Evolutionary conservation across 2,113 vertebrate species (phyloP).

Genomic region (Scalopus aquaticus): DNA sequence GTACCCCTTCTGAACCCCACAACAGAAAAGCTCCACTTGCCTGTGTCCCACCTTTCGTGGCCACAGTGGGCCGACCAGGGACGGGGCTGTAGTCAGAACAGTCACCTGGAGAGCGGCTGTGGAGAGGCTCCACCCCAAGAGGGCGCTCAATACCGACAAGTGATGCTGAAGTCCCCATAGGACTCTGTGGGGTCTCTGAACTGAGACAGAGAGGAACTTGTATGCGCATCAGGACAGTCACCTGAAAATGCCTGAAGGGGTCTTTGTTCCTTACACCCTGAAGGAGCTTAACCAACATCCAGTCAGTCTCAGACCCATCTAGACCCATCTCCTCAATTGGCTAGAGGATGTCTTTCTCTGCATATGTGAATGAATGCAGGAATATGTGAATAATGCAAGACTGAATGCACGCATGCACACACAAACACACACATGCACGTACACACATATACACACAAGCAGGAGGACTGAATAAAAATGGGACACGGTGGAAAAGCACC

Average conservation of each 20-base stretch:
- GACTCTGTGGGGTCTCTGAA: neutral
- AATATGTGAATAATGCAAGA: too few relatives aligned
- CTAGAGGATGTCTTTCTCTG: neutral
- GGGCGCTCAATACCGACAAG: neutral
- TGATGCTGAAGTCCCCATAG: neutral
- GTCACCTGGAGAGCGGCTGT: neutral
- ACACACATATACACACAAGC: neutral
- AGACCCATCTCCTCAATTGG: neutral
- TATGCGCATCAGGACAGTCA: neutral
- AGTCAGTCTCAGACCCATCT: neutral
- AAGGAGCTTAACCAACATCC: neutral
- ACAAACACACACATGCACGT: too few relatives aligned
- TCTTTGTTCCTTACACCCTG: neutral
- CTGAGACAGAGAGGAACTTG: neutral
- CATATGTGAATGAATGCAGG: neutral
- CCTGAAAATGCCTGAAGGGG: neutral
- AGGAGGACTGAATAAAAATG: neutral
- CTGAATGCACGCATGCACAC: neutral
- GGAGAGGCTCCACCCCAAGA: neutral
- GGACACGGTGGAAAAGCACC: neutral
- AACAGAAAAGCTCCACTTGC: too few relatives aligned
- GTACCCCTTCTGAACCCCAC: too few relatives aligned
- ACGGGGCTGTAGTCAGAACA: neutral
- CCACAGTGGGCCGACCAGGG: neutral
- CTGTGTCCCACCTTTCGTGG: neutral